Conservation (phyloP, 1,140 invertebrate species). For the Drosophila insularis region DNA sequence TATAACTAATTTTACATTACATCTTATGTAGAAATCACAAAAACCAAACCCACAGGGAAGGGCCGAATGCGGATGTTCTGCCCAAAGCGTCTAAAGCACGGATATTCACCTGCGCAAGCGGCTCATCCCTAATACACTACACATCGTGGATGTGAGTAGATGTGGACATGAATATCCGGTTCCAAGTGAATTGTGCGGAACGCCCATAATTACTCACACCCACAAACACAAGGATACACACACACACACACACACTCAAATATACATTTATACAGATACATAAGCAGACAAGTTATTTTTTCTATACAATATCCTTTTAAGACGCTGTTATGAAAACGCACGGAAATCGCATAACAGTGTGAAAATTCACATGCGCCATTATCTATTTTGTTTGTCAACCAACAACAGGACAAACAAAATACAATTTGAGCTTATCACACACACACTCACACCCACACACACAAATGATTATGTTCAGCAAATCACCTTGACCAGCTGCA, state of each 20-base stretch:
- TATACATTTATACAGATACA: slow-evolving; percentile 35
- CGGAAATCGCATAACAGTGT: slow-evolving; percentile 75
- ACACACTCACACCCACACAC: slow-evolving; percentile 16
- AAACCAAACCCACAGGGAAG: slow-evolving; percentile 37
- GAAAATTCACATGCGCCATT: slow-evolving; percentile 22
- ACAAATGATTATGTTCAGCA: slow-evolving; percentile 54
- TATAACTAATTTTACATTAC: slow-evolving; percentile 74
- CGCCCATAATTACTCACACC: slow-evolving; percentile 24
- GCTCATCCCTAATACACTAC: slow-evolving; percentile 53
- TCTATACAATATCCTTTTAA: slow-evolving; percentile 10
- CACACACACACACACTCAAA: slow-evolving; percentile 26
- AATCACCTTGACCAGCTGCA: slow-evolving; percentile 71
- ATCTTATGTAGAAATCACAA: slow-evolving; percentile 53
- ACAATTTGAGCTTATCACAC: slow-evolving; percentile 34
- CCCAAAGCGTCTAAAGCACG: slow-evolving; percentile 24
- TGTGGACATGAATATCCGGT: slow-evolving; percentile 55
- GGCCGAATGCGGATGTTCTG: slow-evolving; percentile 41
- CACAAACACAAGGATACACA: slow-evolving; percentile 16
- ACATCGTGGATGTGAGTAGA: slow-evolving; percentile 23
- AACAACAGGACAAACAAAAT: background rate
- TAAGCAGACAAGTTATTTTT: slow-evolving; percentile 53
- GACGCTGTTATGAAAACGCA: slow-evolving; percentile 55
- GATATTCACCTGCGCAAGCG: slow-evolving; percentile 55
- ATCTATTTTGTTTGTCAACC: slow-evolving; percentile 6
- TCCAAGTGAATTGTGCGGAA: slow-evolving; percentile 12